These are phyloP conservation scores for Colostygia pectinataria DNA, from an alignment of 2,888 invertebrate species.

Conservation along the genomic window DNA sequence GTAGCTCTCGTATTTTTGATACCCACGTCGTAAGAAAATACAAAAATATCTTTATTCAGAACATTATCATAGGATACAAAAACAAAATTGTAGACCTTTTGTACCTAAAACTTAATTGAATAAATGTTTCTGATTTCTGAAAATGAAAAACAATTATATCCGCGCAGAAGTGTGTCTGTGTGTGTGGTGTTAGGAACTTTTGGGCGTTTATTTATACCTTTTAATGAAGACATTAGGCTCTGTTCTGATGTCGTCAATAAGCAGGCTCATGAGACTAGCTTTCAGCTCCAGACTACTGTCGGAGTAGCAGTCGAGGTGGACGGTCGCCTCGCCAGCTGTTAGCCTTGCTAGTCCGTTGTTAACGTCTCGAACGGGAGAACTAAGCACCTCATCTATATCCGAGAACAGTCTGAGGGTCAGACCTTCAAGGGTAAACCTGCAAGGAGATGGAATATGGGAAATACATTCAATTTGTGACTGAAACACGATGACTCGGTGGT, in stretches of 20 bases:
- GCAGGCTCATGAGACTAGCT: slow-evolving; percentile 86
- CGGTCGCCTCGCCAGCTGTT: slow-evolving; percentile 86
- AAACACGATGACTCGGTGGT: no score
- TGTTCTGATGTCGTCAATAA: slow-evolving; percentile 88
- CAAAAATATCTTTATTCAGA: no score
- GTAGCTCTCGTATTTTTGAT: no score
- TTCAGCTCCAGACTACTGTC: slow-evolving; percentile 88
- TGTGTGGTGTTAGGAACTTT: no score
- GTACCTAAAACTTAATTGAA: no score
- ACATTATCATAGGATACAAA: no score
- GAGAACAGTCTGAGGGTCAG: slow-evolving; percentile 87
- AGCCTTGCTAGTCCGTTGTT: slow-evolving; percentile 88
- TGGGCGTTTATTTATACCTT: slow-evolving; percentile 63
- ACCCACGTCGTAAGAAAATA: no score
- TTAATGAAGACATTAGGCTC: slow-evolving; percentile 84
- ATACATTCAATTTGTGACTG: no score
- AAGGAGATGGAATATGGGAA: neutral
- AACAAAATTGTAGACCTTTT: no score
- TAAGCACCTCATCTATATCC: slow-evolving; percentile 88
- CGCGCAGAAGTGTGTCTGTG: no score
- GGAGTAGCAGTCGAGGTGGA: slow-evolving; percentile 85
- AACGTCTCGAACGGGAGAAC: slow-evolving; percentile 88
- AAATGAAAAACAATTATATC: no score
- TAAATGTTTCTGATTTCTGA: no score
- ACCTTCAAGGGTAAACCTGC: slow-evolving; percentile 86